phyloP scores from a whole-genome alignment of 2,888 invertebrate genomes.

The Catocala sponsa region DNA sequence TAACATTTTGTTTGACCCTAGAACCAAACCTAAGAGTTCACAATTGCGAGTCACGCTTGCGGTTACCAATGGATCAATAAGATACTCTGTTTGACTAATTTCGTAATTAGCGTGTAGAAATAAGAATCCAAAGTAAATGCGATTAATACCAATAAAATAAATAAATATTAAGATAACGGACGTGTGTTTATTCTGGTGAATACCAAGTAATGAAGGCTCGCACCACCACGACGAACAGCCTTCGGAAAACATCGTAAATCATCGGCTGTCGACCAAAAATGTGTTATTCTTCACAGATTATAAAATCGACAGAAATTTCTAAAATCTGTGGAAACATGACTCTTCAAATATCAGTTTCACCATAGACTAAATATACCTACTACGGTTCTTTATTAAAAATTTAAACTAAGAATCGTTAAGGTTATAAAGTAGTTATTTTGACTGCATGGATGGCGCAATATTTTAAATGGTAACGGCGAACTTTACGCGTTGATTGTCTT shows the following conservation, averaged over 20 bases:
- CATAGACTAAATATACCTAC: no score
- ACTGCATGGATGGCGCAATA: no score
- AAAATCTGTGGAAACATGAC: no score
- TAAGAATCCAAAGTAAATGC: conserved; percentile 37
- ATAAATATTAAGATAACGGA: conserved; percentile 51
- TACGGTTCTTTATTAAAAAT: no score
- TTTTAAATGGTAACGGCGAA: no score
- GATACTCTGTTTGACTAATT: conserved; percentile 32
- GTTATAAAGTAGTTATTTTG: no score
- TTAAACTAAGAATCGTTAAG: no score
- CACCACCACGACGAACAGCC: conserved; percentile 23
- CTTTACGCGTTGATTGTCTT: no score
- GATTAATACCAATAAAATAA: conserved; percentile 34
- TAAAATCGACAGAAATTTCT: conserved; percentile 3
- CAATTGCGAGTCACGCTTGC: no score
- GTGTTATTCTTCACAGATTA: conserved; percentile 20
- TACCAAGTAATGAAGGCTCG: conserved; percentile 11
- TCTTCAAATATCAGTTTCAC: no score
- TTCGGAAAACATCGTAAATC: conserved; percentile 39
- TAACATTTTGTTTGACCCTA: no score
- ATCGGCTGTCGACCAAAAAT: conserved; percentile 25
- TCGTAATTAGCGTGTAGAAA: conserved; percentile 34
- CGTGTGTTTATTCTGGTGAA: conserved; percentile 35
- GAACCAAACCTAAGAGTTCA: no score
- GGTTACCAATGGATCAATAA: neutral